These are phyloP conservation scores for Tetragonula carbonaria DNA, from an alignment of 2,888 invertebrate species.

Conservation along the genomic window DNA sequence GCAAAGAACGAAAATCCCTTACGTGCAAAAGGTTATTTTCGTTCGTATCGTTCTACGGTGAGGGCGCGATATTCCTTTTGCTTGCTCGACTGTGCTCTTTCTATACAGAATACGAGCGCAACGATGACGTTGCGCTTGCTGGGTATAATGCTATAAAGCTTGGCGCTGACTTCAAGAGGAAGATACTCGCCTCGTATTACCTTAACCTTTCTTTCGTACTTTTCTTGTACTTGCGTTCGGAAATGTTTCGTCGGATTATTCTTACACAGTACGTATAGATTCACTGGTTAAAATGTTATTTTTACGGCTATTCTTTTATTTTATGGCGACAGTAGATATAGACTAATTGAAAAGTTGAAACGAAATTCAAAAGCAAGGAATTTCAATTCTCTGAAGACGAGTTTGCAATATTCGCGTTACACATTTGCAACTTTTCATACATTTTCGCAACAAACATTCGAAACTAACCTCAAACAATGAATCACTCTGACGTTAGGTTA, in stretches of 20 bases:
- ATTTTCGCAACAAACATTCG: too few species aligned
- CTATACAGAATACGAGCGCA: not conserved
- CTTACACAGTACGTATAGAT: too few species aligned
- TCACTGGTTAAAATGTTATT: too few species aligned
- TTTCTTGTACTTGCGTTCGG: not conserved
- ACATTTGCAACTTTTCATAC: too few species aligned
- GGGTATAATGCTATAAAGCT: not conserved
- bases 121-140: not conserved
- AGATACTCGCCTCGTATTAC: not conserved
- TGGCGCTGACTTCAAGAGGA: not conserved
- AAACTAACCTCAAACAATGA: too few species aligned
- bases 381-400: too few species aligned
- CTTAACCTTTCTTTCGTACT: not conserved
- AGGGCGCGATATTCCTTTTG: not conserved
- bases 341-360: too few species aligned
- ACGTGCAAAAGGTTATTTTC: conserved; percentile 13
- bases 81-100: not conserved
- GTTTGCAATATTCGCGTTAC: too few species aligned
- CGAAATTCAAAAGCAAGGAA: too few species aligned
- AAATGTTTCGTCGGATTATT: not conserved
- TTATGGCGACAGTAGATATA: too few species aligned
- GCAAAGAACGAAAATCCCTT: conserved; percentile 5
- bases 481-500: too few species aligned
- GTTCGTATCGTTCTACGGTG: not conserved
- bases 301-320: too few species aligned